Evolutionary conservation across 2,888 invertebrate species (phyloP).

Genomic region (Trachelus iudaicus): DNA sequence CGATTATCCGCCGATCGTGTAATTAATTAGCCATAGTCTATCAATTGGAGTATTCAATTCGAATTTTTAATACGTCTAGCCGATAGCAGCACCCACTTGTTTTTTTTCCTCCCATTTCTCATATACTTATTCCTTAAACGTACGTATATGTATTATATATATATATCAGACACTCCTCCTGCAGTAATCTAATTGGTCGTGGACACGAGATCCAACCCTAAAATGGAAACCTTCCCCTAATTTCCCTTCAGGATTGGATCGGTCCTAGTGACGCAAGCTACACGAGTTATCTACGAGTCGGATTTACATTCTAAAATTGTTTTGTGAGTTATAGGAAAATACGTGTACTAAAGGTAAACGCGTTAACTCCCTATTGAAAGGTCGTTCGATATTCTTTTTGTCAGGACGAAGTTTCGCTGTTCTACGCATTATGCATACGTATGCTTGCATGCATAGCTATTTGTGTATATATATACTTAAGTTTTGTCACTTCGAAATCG

Average conservation of each 20-base stretch:
- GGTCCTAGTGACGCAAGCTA: conserved; percentile 4
- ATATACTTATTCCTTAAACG: not conserved
- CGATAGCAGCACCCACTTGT: not conserved
- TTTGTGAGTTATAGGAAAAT: not conserved
- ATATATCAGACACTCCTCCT: not conserved
- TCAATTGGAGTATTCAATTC: conserved; percentile 7
- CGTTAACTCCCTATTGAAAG: not conserved
- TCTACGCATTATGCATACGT: not conserved
- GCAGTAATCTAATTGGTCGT: not conserved
- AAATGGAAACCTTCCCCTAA: conserved; percentile 62
- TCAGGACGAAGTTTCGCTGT: not conserved
- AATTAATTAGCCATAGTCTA: not conserved
- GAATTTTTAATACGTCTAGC: not conserved
- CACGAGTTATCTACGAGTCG: not conserved
- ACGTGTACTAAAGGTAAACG: not conserved
- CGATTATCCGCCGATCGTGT: not conserved
- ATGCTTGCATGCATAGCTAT: conserved; percentile 21
- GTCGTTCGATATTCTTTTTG: not conserved
- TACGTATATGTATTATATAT: not conserved
- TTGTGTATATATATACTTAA: conserved; percentile 17
- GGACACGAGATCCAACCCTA: conserved; percentile 34
- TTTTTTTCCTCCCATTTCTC: not conserved
- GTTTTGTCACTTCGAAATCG: conserved; percentile 21
- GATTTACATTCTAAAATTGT: not conserved
- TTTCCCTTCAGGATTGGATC: conserved; percentile 53